These are phyloP conservation scores for Morelia viridis DNA, from an alignment of 2,797 vertebrate species.

Conservation along the genomic window DNA sequence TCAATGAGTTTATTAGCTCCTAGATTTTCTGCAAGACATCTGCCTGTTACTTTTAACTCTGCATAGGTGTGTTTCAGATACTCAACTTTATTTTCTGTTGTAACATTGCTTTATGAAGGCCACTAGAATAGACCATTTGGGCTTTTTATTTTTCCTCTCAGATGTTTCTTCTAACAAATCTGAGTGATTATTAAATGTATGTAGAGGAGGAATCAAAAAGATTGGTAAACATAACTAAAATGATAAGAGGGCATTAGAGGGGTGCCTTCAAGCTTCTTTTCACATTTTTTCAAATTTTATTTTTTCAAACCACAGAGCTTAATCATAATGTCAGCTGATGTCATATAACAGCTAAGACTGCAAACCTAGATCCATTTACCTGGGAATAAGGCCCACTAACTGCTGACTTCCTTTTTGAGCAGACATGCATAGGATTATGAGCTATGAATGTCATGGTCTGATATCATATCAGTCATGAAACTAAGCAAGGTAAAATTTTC, in stretches of 20 bases:
- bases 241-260: neutral
- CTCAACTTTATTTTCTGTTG: too few relatives aligned
- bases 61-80: too few relatives aligned
- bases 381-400: neutral
- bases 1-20: too few relatives aligned
- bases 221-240: neutral
- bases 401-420: neutral
- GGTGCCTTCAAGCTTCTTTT: neutral
- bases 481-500: neutral
- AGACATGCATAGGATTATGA: neutral
- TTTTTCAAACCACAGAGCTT: neutral
- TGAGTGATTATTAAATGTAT: neutral
- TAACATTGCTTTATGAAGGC: too few relatives aligned
- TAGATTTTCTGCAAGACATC: too few relatives aligned
- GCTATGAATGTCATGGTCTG: neutral
- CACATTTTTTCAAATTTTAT: neutral
- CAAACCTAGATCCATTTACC: too few relatives aligned
- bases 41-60: too few relatives aligned
- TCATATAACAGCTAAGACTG: neutral
- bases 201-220: too few relatives aligned
- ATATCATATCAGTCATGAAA: neutral
- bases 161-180: neutral
- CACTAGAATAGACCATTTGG: too few relatives aligned
- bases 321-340: neutral
- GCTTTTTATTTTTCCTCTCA: too few relatives aligned